phyloP scores from a whole-genome alignment of 2,797 vertebrate genomes.

The Orestias chungarensis region DNA sequence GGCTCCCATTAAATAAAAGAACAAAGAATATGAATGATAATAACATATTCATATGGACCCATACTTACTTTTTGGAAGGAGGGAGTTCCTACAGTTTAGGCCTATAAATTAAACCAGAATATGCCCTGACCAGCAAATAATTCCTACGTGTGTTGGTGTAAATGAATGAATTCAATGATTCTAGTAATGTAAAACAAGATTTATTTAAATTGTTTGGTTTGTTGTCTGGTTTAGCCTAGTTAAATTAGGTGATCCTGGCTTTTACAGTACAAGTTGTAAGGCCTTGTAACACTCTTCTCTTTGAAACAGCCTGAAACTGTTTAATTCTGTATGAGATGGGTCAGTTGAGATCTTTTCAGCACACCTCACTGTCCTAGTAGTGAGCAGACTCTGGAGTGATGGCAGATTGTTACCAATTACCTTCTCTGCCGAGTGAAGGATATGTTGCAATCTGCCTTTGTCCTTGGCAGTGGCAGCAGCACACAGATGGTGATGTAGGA shows the following conservation, averaged over 20 bases:
- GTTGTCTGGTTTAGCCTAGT: not conserved
- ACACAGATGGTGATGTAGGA: slow-evolving; percentile 9
- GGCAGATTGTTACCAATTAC: slow-evolving; percentile 21
- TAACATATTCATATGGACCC: not conserved
- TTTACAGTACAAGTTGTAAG: not conserved
- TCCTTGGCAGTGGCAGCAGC: not conserved
- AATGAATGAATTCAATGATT: not conserved
- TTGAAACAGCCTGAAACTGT: slow-evolving; percentile 2
- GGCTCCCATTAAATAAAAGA: too few species aligned
- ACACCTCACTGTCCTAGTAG: slow-evolving; percentile 5
- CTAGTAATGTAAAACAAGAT: not conserved
- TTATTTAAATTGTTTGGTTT: not conserved
- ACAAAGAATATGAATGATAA: not conserved
- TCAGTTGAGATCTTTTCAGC: not conserved
- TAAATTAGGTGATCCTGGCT: not conserved
- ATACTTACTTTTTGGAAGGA: not conserved
- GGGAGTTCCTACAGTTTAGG: too few species aligned
- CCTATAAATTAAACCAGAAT: too few species aligned
- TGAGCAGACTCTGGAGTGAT: slow-evolving; percentile 14
- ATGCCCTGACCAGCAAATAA: too few species aligned
- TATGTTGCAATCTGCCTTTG: slow-evolving; percentile 12
- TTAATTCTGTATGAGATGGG: slow-evolving; percentile 8
- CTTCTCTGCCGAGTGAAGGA: slow-evolving; percentile 6
- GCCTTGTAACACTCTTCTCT: not conserved
- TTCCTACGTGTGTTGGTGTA: not conserved